phyloP scores from a whole-genome alignment of 2,113 vertebrate genomes.

The Anhinga rufa region DNA sequence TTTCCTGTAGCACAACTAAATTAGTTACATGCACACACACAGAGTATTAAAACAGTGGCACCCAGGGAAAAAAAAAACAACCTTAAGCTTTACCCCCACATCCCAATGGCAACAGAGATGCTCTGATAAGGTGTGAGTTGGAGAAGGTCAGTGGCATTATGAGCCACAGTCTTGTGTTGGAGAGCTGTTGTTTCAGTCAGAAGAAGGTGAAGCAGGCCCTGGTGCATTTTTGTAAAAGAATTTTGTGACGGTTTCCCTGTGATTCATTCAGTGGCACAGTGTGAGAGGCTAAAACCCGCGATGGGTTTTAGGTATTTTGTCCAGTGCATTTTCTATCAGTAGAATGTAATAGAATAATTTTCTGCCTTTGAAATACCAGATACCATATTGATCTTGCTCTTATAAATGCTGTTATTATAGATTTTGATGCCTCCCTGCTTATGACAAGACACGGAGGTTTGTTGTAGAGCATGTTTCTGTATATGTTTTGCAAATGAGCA shows the following conservation, averaged over 20 bases:
- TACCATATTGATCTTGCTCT: slow-evolving; percentile 44
- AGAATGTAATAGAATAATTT: slow-evolving; percentile 38
- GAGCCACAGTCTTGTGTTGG: background rate
- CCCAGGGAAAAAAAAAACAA: rapidly evolving
- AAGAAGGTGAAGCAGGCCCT: background rate
- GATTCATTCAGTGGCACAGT: background rate
- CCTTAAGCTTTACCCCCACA: background rate
- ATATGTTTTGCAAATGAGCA: slow-evolving; percentile 18
- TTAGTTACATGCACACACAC: background rate
- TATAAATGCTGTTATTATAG: slow-evolving; percentile 36
- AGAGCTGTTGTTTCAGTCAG: background rate
- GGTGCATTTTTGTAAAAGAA: background rate
- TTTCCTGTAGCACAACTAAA: background rate
- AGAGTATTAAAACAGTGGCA: background rate
- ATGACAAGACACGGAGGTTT: background rate
- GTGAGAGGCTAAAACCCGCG: background rate
- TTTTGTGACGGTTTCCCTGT: background rate
- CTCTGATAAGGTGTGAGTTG: background rate
- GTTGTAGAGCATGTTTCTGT: background rate
- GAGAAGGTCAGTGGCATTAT: background rate
- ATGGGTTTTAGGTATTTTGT: slow-evolving; percentile 3
- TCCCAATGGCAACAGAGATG: background rate
- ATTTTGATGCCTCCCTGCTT: slow-evolving; percentile 41
- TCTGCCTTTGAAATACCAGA: slow-evolving; percentile 34
- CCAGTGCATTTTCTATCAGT: background rate